These are phyloP conservation scores for Frieseomelitta varia DNA, from an alignment of 1,140 invertebrate species.

Conservation along the genomic window DNA sequence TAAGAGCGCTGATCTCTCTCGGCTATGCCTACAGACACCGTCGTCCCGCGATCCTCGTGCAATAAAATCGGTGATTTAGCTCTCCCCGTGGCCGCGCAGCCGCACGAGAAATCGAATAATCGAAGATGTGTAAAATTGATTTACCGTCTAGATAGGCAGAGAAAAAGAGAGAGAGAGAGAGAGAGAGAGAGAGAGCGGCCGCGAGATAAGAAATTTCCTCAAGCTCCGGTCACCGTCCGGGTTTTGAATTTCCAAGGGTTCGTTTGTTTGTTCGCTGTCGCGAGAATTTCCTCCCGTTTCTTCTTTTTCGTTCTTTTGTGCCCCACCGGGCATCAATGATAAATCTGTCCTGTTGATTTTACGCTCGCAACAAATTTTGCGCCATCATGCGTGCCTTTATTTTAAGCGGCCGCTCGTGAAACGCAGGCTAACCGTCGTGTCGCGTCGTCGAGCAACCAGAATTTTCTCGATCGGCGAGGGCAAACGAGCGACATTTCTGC, in stretches of 20 bases:
- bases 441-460: slow-evolving; percentile 17
- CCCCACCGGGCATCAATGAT: slow-evolving; percentile 2
- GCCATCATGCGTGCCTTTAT: neutral
- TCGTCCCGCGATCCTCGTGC: neutral
- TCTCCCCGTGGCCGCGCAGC: neutral
- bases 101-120: slow-evolving; percentile 38
- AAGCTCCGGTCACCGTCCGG: neutral
- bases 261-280: slow-evolving; percentile 17
- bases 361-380: slow-evolving; percentile 22
- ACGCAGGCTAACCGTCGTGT: neutral
- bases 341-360: slow-evolving; percentile 29
- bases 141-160: slow-evolving; percentile 11
- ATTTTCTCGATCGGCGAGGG: neutral
- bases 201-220: slow-evolving; percentile 13
- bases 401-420: neutral
- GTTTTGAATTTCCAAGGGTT: slow-evolving; percentile 27
- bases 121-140: slow-evolving; percentile 49
- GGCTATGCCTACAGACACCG: neutral
- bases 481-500: neutral
- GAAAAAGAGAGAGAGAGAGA: too few species aligned
- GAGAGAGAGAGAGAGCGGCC: too few species aligned
- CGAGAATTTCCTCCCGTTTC: neutral
- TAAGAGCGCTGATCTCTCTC: slow-evolving; percentile 4
- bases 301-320: neutral
- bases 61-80: slow-evolving; percentile 56